phyloP scores from a whole-genome alignment of 2,113 vertebrate species.

The Dendropsophus ebraccatus region DNA sequence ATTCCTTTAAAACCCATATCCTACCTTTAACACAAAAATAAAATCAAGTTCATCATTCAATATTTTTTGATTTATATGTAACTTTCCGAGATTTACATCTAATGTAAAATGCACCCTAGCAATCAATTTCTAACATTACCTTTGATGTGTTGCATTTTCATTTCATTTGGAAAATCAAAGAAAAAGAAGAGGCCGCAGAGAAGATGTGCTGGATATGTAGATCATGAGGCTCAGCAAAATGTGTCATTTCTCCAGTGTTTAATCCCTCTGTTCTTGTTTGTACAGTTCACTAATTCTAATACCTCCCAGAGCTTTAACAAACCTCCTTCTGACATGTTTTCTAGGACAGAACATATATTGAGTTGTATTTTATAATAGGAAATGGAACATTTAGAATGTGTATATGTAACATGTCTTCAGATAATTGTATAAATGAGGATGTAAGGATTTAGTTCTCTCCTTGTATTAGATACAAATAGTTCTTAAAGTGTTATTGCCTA shows the following conservation, averaged over 20 bases:
- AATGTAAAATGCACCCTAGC: constrained; percentile 40
- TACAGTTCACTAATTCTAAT: constrained; percentile 43
- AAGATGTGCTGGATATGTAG: constrained; percentile 38
- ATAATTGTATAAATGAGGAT: background rate
- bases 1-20: background rate
- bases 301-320: constrained; percentile 41
- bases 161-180: constrained; percentile 50
- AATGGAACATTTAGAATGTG: background rate
- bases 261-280: constrained; percentile 36
- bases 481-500: background rate
- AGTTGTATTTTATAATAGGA: background rate
- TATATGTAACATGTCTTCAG: background rate
- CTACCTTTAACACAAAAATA: background rate
- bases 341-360: constrained; percentile 19
- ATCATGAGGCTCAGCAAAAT: constrained; percentile 25
- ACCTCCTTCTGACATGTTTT: constrained; percentile 21
- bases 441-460: background rate
- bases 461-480: background rate
- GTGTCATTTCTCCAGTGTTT: constrained; percentile 42
- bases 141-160: constrained; percentile 46
- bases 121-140: constrained; percentile 35
- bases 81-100: constrained; percentile 31
- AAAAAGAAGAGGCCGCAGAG: constrained; percentile 21
- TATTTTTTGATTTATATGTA: constrained; percentile 3
- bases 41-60: background rate